Evolutionary conservation across 2,888 invertebrate species (phyloP), one percentile per base, ranked within the genome.

Genomic region (Crepidodera aurea): DNA sequence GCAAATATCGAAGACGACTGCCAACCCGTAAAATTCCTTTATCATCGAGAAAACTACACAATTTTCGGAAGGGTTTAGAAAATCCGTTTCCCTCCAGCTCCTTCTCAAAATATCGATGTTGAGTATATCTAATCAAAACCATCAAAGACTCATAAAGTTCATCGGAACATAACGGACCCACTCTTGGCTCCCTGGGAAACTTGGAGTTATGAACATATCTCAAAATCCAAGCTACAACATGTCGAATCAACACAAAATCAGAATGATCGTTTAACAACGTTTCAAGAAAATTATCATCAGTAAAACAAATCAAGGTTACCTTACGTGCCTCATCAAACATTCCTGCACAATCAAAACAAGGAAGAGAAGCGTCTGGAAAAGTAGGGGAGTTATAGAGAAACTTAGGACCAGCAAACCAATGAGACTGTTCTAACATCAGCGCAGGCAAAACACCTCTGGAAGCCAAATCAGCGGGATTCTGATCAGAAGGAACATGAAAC

Each of bases 1-100:
- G 1, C 1, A 65, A 62, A 25, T 64, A 46, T 22, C 51, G 8
- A 16, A 67, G 25, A 13, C 68, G 46, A 12, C 68, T 64, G n/a
- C 66, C 66, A 6, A 67, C 66, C n/a, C 64, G 8, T 4, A 66
- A 40, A 7, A 59, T 13, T 12, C 55, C 58, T 4, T 6, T 1
- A 32, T 51, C 29, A 15, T 60, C 42, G 1, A 55, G 25, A 42
- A 55, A 51, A 40, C 29, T 27, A 22, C 29, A 7, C 7, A 55
- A 32, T 39, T 60, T 60, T 16, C 55, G 10, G 16, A 56, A 8
- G 4, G 44, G 48, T 13, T 27, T 34, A 8, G 39, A 57, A 13
- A 57, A 39, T 25, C n/a, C 13, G 34, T 39, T 29, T 1, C 3
- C 32, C 25, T 44, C 5, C 1, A 56, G 2, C 18, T 34, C 44